phyloP scores from a whole-genome alignment of 2,797 vertebrate genomes.

The Micropoecilia bifurca region DNA sequence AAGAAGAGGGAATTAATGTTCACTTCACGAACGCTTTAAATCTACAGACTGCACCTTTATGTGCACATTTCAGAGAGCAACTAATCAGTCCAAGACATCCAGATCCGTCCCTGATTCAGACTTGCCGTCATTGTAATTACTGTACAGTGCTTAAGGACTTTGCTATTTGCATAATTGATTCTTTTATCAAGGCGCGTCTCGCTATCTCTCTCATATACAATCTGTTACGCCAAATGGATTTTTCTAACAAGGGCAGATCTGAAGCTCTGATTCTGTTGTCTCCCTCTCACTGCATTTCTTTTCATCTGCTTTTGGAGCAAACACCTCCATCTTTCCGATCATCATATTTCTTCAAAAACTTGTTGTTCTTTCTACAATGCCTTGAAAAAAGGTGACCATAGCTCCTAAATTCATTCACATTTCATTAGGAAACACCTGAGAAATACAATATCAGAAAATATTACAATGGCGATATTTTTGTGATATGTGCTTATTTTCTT shows the following conservation, averaged over 20 bases:
- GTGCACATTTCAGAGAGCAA: conserved; percentile 42
- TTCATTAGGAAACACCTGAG: background rate
- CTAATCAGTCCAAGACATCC: conserved; percentile 58
- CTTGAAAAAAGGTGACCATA: background rate
- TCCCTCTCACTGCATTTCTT: conserved; percentile 32
- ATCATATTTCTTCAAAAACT: conserved; percentile 3
- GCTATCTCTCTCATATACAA: conserved; percentile 63
- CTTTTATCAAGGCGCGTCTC: conserved; percentile 68
- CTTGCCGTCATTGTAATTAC: conserved; percentile 71
- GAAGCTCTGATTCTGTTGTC: conserved; percentile 66
- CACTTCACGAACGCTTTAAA: background rate
- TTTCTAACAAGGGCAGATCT: conserved; percentile 60
- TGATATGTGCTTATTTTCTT: too few species aligned
- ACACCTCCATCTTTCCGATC: conserved; percentile 5
- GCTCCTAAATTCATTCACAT: background rate
- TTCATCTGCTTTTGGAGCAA: conserved; percentile 25
- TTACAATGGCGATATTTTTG: too few species aligned
- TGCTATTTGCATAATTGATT: conserved; percentile 78
- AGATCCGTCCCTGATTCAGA: conserved; percentile 56
- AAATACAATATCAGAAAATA: too few species aligned
- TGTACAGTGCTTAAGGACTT: conserved; percentile 67
- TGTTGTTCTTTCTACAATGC: background rate
- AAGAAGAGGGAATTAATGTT: background rate
- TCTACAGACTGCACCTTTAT: conserved; percentile 22
- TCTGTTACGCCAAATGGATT: conserved; percentile 70